A percentile compares a stretch with the other conserved stretches of the same genome.
Conservation (phyloP, 2,113 vertebrate species). For the Chloropsis cyanopogon region DNA sequence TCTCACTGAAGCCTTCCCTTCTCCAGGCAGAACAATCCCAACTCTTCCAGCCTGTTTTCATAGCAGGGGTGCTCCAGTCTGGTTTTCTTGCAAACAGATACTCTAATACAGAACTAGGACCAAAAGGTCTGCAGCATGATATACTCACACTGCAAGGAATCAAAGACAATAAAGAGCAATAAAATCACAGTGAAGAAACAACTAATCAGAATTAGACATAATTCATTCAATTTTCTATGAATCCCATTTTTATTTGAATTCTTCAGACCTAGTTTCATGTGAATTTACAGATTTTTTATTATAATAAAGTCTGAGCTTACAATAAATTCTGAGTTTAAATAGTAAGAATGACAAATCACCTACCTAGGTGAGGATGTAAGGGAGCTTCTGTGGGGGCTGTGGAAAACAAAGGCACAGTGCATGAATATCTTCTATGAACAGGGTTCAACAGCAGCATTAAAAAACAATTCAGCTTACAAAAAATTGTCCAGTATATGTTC, state of each 20-base stretch:
- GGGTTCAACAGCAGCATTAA: background rate
- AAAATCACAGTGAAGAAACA: background rate
- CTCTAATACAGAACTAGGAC: background rate
- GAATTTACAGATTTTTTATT: background rate
- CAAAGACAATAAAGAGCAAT: background rate
- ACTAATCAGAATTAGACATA: background rate
- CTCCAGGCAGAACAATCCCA: background rate
- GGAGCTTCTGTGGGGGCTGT: constrained; percentile 91
- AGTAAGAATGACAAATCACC: constrained; percentile 49
- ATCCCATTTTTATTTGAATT: background rate
- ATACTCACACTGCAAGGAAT: background rate
- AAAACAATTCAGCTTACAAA: background rate
- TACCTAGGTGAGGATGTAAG: constrained; percentile 86
- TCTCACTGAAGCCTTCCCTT: background rate
- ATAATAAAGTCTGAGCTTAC: background rate
- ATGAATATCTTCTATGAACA: background rate
- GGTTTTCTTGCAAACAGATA: background rate
- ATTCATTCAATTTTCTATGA: background rate
- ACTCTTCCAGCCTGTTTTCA: background rate
- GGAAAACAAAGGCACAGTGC: constrained; percentile 28
- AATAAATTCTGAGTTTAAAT: background rate
- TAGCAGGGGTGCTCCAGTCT: background rate
- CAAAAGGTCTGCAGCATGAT: background rate
- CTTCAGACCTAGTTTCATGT: background rate
- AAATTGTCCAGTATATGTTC: background rate